phyloP scores from a whole-genome alignment of 2,888 invertebrate genomes.

The Hartigia nigra region DNA sequence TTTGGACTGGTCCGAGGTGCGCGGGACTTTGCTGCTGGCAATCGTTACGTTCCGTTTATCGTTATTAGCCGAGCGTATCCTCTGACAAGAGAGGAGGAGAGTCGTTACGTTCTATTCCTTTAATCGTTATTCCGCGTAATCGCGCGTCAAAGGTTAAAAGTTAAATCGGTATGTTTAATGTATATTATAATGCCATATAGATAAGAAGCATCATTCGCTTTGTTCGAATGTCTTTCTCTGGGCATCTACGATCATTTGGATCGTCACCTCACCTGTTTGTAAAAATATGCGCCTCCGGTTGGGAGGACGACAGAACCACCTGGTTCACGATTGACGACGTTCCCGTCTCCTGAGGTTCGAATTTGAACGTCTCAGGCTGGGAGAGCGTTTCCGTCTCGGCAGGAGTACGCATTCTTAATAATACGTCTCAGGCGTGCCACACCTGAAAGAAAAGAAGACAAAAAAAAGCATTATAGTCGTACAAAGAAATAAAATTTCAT shows the following conservation, averaged over 20 bases:
- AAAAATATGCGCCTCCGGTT: conserved; percentile 56
- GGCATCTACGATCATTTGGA: background rate
- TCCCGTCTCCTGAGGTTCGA: conserved; percentile 47
- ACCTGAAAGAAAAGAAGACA: conserved; percentile 4
- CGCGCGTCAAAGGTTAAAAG: background rate
- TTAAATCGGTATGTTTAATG: background rate
- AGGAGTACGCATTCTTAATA: conserved; percentile 54
- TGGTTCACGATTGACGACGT: conserved; percentile 45
- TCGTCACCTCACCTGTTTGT: conserved; percentile 54
- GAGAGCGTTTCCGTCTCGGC: conserved; percentile 56
- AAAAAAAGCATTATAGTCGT: conserved; percentile 4
- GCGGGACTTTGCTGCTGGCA: background rate
- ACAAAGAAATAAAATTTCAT: background rate
- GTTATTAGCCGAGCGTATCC: background rate
- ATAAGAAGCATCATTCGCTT: background rate
- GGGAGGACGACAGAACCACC: conserved; percentile 52
- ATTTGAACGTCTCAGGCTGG: conserved; percentile 52
- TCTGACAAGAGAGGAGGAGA: background rate
- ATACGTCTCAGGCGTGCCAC: background rate
- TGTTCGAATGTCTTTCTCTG: background rate
- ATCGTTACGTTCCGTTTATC: background rate
- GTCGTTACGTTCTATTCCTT: background rate
- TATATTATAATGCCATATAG: background rate
- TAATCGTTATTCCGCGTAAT: background rate
- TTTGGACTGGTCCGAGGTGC: conserved; percentile 3